Conservation (phyloP, 2,113 vertebrate genomes). For the Sterrhoptilus dennistouni region DNA sequence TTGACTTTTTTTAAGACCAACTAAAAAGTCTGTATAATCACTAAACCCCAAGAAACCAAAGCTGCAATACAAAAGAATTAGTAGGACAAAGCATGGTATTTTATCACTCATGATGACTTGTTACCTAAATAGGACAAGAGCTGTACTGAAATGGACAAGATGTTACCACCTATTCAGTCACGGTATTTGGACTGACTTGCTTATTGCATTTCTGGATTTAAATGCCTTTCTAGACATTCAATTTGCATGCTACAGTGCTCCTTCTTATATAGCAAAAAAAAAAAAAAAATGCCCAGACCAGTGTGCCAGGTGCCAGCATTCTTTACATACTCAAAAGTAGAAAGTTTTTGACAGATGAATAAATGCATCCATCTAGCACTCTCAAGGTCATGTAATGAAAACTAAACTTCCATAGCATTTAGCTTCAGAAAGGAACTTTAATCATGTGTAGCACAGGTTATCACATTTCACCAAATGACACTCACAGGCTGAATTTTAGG, state of each 20-base stretch:
- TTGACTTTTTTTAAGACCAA: not conserved
- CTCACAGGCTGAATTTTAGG: not conserved
- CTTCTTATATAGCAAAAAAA: not conserved
- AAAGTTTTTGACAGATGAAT: not conserved
- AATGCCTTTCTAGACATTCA: not conserved
- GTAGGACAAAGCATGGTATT: not conserved
- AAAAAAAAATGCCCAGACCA: not conserved
- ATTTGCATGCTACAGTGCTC: not conserved
- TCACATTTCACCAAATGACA: not conserved
- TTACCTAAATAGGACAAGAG: not conserved
- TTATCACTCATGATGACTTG: not conserved
- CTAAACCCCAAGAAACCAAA: not conserved
- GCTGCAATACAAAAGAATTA: not conserved
- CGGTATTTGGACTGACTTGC: not conserved
- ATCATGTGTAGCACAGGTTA: not conserved
- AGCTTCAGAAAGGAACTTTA: not conserved
- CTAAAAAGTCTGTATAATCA: not conserved
- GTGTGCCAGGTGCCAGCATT: not conserved
- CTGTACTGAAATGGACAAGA: not conserved
- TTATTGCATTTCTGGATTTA: not conserved
- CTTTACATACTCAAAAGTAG: not conserved
- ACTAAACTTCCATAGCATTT: not conserved
- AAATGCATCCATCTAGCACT: not conserved
- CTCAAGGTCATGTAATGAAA: not conserved
- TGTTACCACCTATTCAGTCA: not conserved